Conservation (phyloP, 2,797 vertebrate genomes). For the Oryzias dopingdopingensis region DNA sequence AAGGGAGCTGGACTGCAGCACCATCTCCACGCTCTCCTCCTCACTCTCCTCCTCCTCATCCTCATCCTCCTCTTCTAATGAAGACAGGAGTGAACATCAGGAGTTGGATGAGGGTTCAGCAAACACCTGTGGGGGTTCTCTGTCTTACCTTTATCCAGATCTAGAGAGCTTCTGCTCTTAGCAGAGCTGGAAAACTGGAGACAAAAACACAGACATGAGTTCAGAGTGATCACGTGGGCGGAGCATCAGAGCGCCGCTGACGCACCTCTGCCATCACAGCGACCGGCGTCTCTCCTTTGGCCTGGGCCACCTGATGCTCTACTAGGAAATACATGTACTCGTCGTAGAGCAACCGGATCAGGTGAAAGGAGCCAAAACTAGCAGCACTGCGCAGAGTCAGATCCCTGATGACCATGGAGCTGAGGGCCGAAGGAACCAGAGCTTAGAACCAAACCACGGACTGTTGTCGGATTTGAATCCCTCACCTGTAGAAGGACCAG, state of each 20-base stretch:
- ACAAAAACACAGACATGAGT: neutral
- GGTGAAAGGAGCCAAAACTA: slow-evolving; percentile 92
- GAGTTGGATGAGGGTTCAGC: no score
- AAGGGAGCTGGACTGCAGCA: slow-evolving; percentile 72
- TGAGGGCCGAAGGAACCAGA: slow-evolving; percentile 30
- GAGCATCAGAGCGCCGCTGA: neutral
- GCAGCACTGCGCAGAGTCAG: slow-evolving; percentile 91
- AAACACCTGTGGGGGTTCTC: no score
- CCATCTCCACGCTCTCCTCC: slow-evolving; percentile 83
- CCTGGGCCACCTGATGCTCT: slow-evolving; percentile 89
- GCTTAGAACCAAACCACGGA: no score
- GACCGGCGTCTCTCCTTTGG: slow-evolving; percentile 89
- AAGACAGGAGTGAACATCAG: slow-evolving; percentile 3
- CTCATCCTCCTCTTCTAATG: slow-evolving; percentile 84
- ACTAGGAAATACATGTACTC: slow-evolving; percentile 96
- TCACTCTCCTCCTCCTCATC: slow-evolving; percentile 92
- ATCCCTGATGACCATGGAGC: slow-evolving; percentile 93
- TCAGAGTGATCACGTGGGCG: no score
- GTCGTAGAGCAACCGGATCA: slow-evolving; percentile 90
- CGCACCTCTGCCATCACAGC: slow-evolving; percentile 93
- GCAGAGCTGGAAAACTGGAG: slow-evolving; percentile 85
- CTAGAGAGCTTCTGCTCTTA: slow-evolving; percentile 78
- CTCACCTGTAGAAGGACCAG: slow-evolving; percentile 94
- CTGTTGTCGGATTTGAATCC: no score
- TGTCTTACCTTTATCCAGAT: slow-evolving; percentile 86